phyloP scores from a whole-genome alignment of 1,140 invertebrate genomes.

The Dryas iulia region DNA sequence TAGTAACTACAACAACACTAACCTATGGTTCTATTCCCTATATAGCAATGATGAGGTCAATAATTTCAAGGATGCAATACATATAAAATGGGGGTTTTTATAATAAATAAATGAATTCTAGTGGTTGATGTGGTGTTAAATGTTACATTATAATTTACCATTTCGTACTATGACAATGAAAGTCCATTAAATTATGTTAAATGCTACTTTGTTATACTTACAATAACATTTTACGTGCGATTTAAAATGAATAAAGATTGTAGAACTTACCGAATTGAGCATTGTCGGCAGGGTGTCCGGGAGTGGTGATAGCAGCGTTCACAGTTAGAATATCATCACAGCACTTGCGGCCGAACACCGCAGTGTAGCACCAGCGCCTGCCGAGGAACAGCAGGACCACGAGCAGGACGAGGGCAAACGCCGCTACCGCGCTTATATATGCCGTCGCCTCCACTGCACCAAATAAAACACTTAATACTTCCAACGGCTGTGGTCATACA shows the following conservation, averaged over 20 bases:
- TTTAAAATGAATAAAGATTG: not conserved
- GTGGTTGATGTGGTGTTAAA: not conserved
- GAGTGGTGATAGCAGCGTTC: slow-evolving; percentile 48
- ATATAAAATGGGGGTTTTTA: not conserved
- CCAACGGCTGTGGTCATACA: slow-evolving; percentile 16
- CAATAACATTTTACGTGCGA: not conserved
- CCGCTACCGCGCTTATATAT: slow-evolving; percentile 75
- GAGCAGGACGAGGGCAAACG: slow-evolving; percentile 66
- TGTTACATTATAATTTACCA: not conserved
- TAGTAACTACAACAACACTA: slow-evolving; percentile 16
- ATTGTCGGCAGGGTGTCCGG: slow-evolving; percentile 61
- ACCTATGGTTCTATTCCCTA: slow-evolving; percentile 22
- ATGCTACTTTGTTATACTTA: not conserved
- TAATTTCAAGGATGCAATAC: slow-evolving; percentile 16
- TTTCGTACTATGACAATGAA: not conserved
- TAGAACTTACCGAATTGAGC: slow-evolving; percentile 60
- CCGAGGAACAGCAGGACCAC: slow-evolving; percentile 72
- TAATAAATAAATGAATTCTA: not conserved
- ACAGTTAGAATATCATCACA: slow-evolving; percentile 72
- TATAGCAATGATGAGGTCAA: slow-evolving; percentile 10
- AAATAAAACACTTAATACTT: slow-evolving; percentile 33
- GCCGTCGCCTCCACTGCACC: slow-evolving; percentile 72
- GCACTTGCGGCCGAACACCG: slow-evolving; percentile 55
- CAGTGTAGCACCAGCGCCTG: slow-evolving; percentile 64
- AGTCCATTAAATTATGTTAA: not conserved